phyloP scores from a whole-genome alignment of 2,888 invertebrate genomes.

The Dyspetes luteomarginatus region DNA sequence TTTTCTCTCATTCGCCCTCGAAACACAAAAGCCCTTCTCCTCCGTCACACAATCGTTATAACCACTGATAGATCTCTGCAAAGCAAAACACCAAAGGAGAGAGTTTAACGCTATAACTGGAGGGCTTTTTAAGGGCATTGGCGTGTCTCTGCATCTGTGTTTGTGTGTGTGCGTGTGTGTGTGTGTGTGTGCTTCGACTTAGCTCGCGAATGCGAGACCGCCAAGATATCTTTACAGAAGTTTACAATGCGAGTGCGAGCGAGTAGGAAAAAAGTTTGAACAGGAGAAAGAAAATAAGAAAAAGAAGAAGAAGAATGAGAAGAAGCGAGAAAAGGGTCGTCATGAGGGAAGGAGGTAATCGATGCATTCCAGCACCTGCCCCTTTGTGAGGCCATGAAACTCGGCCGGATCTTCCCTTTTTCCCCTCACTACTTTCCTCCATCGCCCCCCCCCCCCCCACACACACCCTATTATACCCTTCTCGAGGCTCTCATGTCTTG shows the following conservation, averaged over 20 bases:
- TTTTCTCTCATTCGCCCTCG: constrained; percentile 40
- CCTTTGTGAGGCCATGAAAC: constrained; percentile 72
- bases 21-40: background rate
- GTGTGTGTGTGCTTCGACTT: background rate
- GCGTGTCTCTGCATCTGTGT: too few species aligned
- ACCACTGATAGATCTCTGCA: background rate
- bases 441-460: constrained; percentile 15
- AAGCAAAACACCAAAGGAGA: background rate
- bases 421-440: constrained; percentile 63
- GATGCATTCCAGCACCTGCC: constrained; percentile 81
- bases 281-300: background rate
- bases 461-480: too few species aligned
- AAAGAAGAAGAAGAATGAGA: background rate
- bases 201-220: background rate
- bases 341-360: constrained; percentile 67
- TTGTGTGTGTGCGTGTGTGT: background rate
- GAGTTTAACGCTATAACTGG: constrained; percentile 24
- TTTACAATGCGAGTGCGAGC: background rate
- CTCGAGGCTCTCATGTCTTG: too few species aligned
- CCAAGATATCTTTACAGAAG: constrained; percentile 15
- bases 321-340: constrained; percentile 11
- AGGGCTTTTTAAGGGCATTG: constrained; percentile 10
- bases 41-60: constrained; percentile 3
- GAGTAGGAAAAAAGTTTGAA: constrained; percentile 1
- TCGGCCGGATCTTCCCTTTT: constrained; percentile 53